Base-by-base conservation (phyloP, 2,888 invertebrate genomes). In the Chymomyza procnemis region DNA sequence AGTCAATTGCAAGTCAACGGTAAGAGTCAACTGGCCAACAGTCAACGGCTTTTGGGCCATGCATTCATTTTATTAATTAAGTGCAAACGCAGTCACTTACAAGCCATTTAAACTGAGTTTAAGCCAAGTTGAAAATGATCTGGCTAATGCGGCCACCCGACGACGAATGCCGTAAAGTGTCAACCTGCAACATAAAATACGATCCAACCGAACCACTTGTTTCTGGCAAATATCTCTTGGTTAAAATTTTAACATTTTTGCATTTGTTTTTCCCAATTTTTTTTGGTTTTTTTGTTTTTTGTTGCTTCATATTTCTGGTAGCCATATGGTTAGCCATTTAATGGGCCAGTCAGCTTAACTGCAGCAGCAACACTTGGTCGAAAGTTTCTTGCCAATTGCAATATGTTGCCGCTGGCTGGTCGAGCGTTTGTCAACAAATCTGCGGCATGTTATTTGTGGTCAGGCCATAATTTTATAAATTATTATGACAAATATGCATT, bases 11-110 rank as follows among this genome's bases (percentile, higher is more conserved):
- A 61, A 18, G 16, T 50, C 18, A 16, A 57, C 47, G 67, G n/a
- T 57, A 61, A 34, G 26, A 26, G 34, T 34, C 34, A 34, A 34
- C 12, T 41, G 12, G 12, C 34, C 9, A 16, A 67, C 58, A 67
- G 12, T 12, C 9, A 16, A 67, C 58, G 63, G 26, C 26, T 26
- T 57, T 67, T 58, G 46, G 54, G 48, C 60, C 21, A 26, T 62
- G 66, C 59, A 66, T 78, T 81, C 59, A 66, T 78, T 81, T 83
- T 84, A 84, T 84, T 84, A 84, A 84, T 84, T 84, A 84, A 84
- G 86, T 84, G 83, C 83, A 84, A 85, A 85, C 78, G 84, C 80
- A 78, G 84, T 70, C 86, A 84, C 81, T 84, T 84, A 85, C 83
- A 79, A 73, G 80, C 81, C 81, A 78, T 78, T 84, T 85, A 85